Evolutionary conservation across 2,888 invertebrate species (phyloP).

Genomic region (Polydesmus complanatus): DNA sequence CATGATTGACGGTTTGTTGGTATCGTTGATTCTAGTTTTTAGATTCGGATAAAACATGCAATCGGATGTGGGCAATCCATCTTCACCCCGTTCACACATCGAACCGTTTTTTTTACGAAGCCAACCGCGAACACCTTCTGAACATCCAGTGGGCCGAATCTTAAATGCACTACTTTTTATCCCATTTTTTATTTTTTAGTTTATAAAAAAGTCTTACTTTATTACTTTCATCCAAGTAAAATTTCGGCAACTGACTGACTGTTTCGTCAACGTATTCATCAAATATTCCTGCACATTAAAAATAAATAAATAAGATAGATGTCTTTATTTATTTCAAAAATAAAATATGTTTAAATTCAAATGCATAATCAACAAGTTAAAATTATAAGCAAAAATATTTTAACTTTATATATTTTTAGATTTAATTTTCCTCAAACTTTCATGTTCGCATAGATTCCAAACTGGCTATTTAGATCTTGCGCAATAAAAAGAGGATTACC

Average conservation of each 20-base stretch:
- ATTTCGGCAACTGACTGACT: constrained; percentile 20
- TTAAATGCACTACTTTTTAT: background rate
- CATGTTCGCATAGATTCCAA: too few species aligned
- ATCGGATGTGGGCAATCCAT: background rate
- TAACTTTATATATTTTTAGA: too few species aligned
- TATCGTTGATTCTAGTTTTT: background rate
- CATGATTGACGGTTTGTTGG: background rate
- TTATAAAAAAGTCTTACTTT: constrained; percentile 6
- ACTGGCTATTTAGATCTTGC: too few species aligned
- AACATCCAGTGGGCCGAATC: constrained; percentile 4
- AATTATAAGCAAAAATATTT: too few species aligned
- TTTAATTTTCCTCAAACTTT: too few species aligned
- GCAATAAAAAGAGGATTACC: too few species aligned
- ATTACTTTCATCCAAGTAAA: constrained; percentile 16
- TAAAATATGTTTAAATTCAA: too few species aligned
- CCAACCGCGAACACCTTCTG: background rate
- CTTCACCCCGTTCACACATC: background rate
- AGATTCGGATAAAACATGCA: constrained; percentile 9
- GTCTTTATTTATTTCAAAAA: too few species aligned
- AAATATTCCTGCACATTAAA: constrained; percentile 21
- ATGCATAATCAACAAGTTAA: too few species aligned
- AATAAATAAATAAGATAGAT: too few species aligned
- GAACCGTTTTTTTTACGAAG: background rate
- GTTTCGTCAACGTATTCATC: constrained; percentile 25
- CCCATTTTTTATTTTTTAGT: background rate